Percentiles rank a stretch among this genome's conserved stretches.
Conservation (phyloP, 1,140 invertebrate genomes). For the Drosophila paulistorum region DNA sequence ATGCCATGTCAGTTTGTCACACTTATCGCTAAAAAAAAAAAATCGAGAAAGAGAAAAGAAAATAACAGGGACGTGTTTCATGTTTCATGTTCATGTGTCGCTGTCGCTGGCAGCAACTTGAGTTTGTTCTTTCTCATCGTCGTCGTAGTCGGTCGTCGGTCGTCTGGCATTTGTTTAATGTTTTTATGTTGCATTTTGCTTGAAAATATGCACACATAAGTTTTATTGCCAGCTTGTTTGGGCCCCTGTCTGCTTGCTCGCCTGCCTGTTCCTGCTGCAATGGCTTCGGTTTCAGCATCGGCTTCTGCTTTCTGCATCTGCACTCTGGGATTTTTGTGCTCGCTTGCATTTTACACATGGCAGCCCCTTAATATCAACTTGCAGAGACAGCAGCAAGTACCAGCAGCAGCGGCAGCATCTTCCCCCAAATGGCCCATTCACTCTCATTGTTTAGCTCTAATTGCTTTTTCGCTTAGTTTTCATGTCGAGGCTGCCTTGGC, state of each 20-base stretch:
- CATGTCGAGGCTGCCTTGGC: conserved; percentile 37
- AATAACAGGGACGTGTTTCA: conserved; percentile 15
- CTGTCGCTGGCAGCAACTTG: conserved; percentile 35
- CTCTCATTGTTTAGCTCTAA: conserved; percentile 67
- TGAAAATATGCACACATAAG: conserved; percentile 73
- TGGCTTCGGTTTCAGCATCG: neutral
- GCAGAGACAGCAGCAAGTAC: conserved; percentile 55
- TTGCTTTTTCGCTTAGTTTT: conserved; percentile 76
- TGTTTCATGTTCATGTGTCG: conserved; percentile 49
- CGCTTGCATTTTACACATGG: conserved; percentile 67
- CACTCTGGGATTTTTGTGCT: conserved; percentile 58
- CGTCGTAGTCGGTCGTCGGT: conserved; percentile 12
- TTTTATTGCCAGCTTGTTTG: conserved; percentile 68
- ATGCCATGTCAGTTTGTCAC: conserved; percentile 61
- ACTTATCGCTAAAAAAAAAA: conserved; percentile 50
- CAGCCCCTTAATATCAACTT: conserved; percentile 65
- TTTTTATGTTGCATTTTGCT: conserved; percentile 71
- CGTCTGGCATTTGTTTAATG: conserved; percentile 76
- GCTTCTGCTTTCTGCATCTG: neutral
- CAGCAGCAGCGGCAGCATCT: neutral
- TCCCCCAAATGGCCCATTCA: neutral
- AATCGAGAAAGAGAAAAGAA: neutral
- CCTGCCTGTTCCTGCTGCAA: conserved; percentile 8
- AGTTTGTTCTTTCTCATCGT: conserved; percentile 15
- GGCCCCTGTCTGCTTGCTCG: neutral